phyloP scores from a whole-genome alignment of 1,140 invertebrate genomes.

The Aphaenogaster ashmeadi region DNA sequence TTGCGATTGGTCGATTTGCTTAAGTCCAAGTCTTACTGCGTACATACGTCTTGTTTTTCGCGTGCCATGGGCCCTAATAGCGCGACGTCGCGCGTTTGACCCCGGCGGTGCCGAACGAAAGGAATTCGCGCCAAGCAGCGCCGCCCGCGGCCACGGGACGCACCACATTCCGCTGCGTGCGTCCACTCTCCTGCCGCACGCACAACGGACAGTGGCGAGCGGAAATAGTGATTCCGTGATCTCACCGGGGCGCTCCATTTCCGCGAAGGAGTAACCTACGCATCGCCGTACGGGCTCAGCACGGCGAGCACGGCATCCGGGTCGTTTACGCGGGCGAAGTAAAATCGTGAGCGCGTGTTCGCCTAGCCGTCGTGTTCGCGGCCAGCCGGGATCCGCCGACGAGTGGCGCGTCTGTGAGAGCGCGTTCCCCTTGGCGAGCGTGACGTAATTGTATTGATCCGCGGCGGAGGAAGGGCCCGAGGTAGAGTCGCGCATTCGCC shows the following conservation, averaged over 20 bases:
- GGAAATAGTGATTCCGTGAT: conserved; percentile 25
- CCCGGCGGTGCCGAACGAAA: not conserved
- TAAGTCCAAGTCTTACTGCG: too few species aligned
- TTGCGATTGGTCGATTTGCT: too few species aligned
- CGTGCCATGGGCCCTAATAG: too few species aligned
- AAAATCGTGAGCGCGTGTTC: not conserved
- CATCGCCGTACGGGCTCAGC: not conserved
- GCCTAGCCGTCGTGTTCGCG: conserved; percentile 3
- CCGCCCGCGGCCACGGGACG: not conserved
- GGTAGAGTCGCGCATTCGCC: conserved; percentile 86
- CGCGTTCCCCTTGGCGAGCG: conserved; percentile 79
- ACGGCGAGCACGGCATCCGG: too few species aligned
- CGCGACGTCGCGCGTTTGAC: not conserved
- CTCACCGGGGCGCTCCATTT: conserved; percentile 23
- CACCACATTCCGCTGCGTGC: not conserved
- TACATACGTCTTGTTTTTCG: too few species aligned
- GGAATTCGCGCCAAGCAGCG: conserved; percentile 17
- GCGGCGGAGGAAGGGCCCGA: conserved; percentile 81
- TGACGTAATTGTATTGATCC: conserved; percentile 90
- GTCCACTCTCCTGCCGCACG: conserved; percentile 10
- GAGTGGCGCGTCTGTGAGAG: conserved; percentile 77
- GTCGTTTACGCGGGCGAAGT: not conserved
- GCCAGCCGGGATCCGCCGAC: conserved; percentile 67
- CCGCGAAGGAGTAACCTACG: conserved; percentile 17
- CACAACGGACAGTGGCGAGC: conserved; percentile 20